Evolutionary conservation across 2,888 invertebrate genomes (phyloP), one percentile per base, ranked within the genome.

Genomic region (Tubiluchus corallicola): DNA sequence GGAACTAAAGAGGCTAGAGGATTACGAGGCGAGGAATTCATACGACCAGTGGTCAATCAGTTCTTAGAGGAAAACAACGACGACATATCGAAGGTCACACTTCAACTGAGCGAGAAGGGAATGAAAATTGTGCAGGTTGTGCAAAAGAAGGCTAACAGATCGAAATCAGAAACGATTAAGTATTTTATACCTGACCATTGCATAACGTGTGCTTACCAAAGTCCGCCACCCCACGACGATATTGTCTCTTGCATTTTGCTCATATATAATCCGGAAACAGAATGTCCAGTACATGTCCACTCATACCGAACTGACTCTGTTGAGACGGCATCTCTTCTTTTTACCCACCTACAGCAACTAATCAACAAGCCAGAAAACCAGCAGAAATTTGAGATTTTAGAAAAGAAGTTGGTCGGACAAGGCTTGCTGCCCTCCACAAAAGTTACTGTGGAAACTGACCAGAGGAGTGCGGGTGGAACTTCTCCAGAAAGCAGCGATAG

Each of bases 1-100:
- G 94, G 94, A 17, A 90, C 92, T 55, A 82, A 88, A 68, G 92
- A 94, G 69, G 82, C 85, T 46, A 77, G 82, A 54, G 90, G 84
- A 0, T 68, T 87, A 19, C 69, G 83, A 0, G 87, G 90, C 20
- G 75, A 81, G 54, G 80, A 83, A 59, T 84, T 60, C 50, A 81
- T 88, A 45, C 70, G 82, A 47, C 82, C 85, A 9, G 84, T 85
- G 47, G 76, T 88, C 53, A 74, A 78, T 52, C 77, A 82, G 58
- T 69, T 92, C 50, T 76, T 87, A 54, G 79, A 81, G 58, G 74
- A 87, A 54, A 82, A 87, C 29, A 29, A 9, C 29, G 29, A 29
- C 29, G 29, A 29, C 29, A 29, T 9, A n/a, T 29, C 29, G 29
- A 29, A 29, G 29, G 29, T 29, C 9, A 29, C 29, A 38, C 38